Percentiles rank a stretch among this genome's conserved stretches.
phyloP scores from a whole-genome alignment of 64 coral and sea anemone genomes.

The Actinia equina region DNA sequence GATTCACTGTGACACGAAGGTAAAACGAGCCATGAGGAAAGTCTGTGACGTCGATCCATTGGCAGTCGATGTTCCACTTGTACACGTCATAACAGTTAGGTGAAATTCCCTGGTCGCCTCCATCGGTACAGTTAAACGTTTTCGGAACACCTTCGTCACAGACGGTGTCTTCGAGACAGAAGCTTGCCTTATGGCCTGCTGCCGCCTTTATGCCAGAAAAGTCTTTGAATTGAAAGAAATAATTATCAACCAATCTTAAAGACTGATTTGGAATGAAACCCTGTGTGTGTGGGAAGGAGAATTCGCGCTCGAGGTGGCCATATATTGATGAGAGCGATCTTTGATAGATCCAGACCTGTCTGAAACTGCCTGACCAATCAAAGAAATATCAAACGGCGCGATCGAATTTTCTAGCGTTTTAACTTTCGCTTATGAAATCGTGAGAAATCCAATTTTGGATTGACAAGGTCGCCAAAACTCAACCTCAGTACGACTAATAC shows the following conservation, averaged over 20 bases:
- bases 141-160: slow-evolving; percentile 69
- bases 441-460: too few relatives aligned
- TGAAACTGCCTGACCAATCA: too few relatives aligned
- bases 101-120: slow-evolving; percentile 81
- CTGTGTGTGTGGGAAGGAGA: too few relatives aligned
- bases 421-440: too few relatives aligned
- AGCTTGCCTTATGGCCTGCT: slow-evolving; percentile 94
- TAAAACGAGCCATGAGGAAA: neutral
- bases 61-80: slow-evolving; percentile 81
- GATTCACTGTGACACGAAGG: slow-evolving; percentile 77
- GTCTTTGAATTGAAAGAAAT: neutral
- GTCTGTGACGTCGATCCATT: slow-evolving; percentile 92
- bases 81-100: slow-evolving; percentile 93
- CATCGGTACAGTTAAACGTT: slow-evolving; percentile 75
- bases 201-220: slow-evolving; percentile 28
- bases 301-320: too few relatives aligned
- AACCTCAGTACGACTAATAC: neutral
- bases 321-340: too few relatives aligned
- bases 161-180: slow-evolving; percentile 92
- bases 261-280: neutral
- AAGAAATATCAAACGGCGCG: too few relatives aligned
- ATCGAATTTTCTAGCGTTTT: too few relatives aligned
- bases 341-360: too few relatives aligned
- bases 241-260: neutral
- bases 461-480: too few relatives aligned